Percentiles rank a stretch among this genome's conserved stretches.
Conservation (phyloP, 92 coral and sea anemone species). For the Galaxea fascicularis region DNA sequence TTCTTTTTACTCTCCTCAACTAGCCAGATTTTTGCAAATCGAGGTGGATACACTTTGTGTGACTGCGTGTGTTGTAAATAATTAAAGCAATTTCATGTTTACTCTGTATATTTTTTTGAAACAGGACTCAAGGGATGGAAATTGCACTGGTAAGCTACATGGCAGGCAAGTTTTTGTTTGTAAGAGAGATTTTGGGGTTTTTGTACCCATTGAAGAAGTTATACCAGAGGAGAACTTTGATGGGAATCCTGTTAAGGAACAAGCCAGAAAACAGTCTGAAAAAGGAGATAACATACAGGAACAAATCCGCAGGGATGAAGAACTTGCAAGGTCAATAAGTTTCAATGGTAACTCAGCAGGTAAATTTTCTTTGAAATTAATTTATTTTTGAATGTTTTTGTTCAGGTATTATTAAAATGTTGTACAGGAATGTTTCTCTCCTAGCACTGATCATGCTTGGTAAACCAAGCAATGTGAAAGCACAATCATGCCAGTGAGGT, state of each 20-base stretch:
- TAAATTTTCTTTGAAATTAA: not conserved
- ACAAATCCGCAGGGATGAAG: slow-evolving; percentile 10
- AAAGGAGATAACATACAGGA: not conserved
- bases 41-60: not conserved
- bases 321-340: slow-evolving; percentile 5
- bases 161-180: slow-evolving; percentile 67
- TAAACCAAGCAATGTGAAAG: too few species aligned
- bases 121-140: slow-evolving; percentile 71
- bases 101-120: not conserved
- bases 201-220: slow-evolving; percentile 59
- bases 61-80: not conserved
- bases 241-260: not conserved
- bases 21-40: too few species aligned
- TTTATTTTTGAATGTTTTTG: too few species aligned
- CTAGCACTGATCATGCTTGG: too few species aligned
- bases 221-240: slow-evolving; percentile 72
- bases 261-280: not conserved
- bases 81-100: not conserved
- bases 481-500: too few species aligned
- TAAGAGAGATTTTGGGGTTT: slow-evolving; percentile 59
- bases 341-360: not conserved
- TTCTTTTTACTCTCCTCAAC: too few species aligned
- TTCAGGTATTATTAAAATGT: too few species aligned
- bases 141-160: slow-evolving; percentile 70
- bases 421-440: too few species aligned